A percentile compares a stretch with the other conserved stretches of the same genome.
Conservation (phyloP, 92 coral and sea anemone genomes). For the Paragorgia papillata region DNA sequence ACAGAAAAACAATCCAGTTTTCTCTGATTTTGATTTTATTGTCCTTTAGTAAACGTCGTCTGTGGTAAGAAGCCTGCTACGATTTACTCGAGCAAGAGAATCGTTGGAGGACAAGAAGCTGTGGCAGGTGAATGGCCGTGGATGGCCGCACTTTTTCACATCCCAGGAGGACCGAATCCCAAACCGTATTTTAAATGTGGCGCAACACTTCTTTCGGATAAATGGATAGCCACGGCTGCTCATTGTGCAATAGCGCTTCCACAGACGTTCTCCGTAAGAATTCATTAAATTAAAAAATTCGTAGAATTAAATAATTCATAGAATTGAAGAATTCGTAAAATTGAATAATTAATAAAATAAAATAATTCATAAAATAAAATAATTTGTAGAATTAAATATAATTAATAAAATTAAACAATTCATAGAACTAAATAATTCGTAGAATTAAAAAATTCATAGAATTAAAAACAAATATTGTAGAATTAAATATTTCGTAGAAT, state of each 20-base stretch:
- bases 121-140: slow-evolving; percentile 94
- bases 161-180: slow-evolving; percentile 37
- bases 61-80: slow-evolving; percentile 26
- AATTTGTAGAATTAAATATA: background rate
- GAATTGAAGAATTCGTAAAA: background rate
- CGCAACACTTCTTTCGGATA: slow-evolving; percentile 80
- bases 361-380: background rate
- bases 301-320: background rate
- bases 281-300: background rate
- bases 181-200: slow-evolving; percentile 92
- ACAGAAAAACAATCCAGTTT: too few species aligned
- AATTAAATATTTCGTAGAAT: background rate
- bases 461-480: too few species aligned
- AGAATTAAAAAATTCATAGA: background rate
- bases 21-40: too few species aligned
- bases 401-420: too few species aligned
- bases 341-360: background rate
- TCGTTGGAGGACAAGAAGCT: slow-evolving; percentile 75
- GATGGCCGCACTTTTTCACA: slow-evolving; percentile 87
- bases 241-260: slow-evolving; percentile 70
- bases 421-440: background rate
- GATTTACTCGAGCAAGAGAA: slow-evolving; percentile 16
- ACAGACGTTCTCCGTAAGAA: slow-evolving; percentile 27
- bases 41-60: background rate
- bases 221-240: slow-evolving; percentile 91